Evolutionary conservation across 2,113 vertebrate genomes (phyloP), one percentile per base, ranked within the genome.

Genomic region (Nothoprocta pentlandii): DNA sequence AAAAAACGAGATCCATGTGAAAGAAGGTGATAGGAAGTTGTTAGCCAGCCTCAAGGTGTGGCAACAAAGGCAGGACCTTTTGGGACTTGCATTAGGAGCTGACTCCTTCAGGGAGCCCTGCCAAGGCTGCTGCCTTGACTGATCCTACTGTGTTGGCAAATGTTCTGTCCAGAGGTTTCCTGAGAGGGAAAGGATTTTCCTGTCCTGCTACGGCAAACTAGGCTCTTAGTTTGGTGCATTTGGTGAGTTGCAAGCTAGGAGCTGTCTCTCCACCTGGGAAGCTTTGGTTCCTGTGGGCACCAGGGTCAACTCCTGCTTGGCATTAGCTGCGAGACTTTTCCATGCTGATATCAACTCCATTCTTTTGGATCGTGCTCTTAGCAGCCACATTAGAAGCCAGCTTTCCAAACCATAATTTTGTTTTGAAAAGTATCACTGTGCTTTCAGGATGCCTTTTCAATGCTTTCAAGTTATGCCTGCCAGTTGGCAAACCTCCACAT

Each of bases 161-260:
- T 36, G 26, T n/a, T 53, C 49, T n/a, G 54, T 41, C n/a, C 11
- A 25, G 15, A 9, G 39, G 13, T n/a, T 56, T 67, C 30, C 26
- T 51, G n/a, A 14, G 63, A 42, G 6, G 0, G 0, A 26, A 0
- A 0, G 14, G 0, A 1, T 67, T 0, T 63, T 88, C 54, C 68
- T 88, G 56, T 46, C 3, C 21, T 10, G 6, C 23, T 25, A 0
- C 25, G 70, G 17, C 32, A 15, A 58, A 10, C 5, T 0, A 53
- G 62, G 28, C 32, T 46, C 0, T 64, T 32, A n/a, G n/a, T 32
- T 19, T 81, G 32, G 39, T 0, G 1, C 10, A 2, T 25, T 46
- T 78, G 70, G 69, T 17, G 32, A 23, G 25, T 58, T 41, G 58
- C 1, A 0, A 76, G 66, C 61, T 66, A 32, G 39, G 51, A 81